Conservation (phyloP, 1,140 invertebrate genomes). For the Pachypsylla venusta region DNA sequence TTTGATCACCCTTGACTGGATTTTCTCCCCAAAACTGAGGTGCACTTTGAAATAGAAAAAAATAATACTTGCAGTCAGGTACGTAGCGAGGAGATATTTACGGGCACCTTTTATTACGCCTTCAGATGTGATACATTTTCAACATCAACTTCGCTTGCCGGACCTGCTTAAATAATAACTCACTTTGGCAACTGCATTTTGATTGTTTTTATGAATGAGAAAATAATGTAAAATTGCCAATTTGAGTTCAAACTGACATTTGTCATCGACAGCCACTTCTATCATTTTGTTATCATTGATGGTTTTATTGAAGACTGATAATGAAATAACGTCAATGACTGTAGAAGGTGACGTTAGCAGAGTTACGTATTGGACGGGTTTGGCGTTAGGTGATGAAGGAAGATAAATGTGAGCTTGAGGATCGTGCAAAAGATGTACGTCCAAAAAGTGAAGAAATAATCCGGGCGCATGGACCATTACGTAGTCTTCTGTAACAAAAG, state of each 20-base stretch:
- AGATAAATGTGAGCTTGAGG: conserved; percentile 58
- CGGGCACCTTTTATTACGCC: no score
- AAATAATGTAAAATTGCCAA: conserved; percentile 64
- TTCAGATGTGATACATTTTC: no score
- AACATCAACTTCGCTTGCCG: no score
- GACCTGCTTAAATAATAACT: no score
- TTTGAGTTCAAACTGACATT: conserved; percentile 31
- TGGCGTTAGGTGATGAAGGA: conserved; percentile 13
- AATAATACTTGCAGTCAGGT: no score
- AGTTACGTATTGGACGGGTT: conserved; percentile 38
- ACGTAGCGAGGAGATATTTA: no score
- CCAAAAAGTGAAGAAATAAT: conserved; percentile 60
- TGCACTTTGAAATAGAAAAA: no score
- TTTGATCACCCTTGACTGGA: no score
- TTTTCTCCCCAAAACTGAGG: no score
- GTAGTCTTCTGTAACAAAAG: conserved; percentile 42
- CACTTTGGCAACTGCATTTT: conserved; percentile 51
- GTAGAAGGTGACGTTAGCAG: conserved; percentile 35
- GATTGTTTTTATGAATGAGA: conserved; percentile 51
- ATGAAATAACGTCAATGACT: conserved; percentile 48
- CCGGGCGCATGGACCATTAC: conserved; percentile 60
- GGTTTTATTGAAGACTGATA: conserved; percentile 48
- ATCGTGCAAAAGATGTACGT: conserved; percentile 61
- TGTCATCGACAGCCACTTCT: conserved; percentile 41
- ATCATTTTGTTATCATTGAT: conserved; percentile 45